These are phyloP conservation scores for Melipona bicolor DNA, from an alignment of 2,888 invertebrate species.

Conservation along the genomic window DNA sequence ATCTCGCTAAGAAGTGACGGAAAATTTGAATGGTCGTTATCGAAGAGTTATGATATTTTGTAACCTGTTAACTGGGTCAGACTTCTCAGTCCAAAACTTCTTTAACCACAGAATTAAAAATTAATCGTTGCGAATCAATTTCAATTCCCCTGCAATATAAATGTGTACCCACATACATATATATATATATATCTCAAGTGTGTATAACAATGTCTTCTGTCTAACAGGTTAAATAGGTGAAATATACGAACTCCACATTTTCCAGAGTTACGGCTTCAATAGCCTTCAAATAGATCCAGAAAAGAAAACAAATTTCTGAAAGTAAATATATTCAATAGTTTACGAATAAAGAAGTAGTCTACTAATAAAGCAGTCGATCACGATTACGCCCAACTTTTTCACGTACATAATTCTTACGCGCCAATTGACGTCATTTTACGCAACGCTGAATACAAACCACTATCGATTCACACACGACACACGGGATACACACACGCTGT, in stretches of 20 bases:
- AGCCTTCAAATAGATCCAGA: not conserved
- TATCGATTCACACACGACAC: conserved; percentile 31
- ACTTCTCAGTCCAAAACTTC: not conserved
- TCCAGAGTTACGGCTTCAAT: not conserved
- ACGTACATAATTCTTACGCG: conserved; percentile 22
- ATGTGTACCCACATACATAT: not conserved
- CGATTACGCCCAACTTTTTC: conserved; percentile 1
- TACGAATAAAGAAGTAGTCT: not conserved
- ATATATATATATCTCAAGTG: not conserved
- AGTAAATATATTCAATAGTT: not conserved
- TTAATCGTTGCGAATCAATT: not conserved
- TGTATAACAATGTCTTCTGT: not conserved
- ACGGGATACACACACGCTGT: not conserved
- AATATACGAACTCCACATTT: not conserved
- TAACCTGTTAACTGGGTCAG: not conserved
- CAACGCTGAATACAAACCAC: conserved; percentile 26
- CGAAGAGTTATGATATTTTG: not conserved
- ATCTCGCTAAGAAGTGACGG: not conserved
- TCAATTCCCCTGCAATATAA: not conserved
- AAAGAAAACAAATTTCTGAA: too few species aligned
- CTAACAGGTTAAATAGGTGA: not conserved
- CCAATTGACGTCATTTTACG: conserved; percentile 53
- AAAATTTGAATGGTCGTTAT: conserved; percentile 3
- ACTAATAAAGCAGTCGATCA: not conserved
- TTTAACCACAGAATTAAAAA: not conserved